Percentiles rank a stretch among this genome's conserved stretches.
phyloP scores from a whole-genome alignment of 2,888 invertebrate species.

The Brachypterus glaber region DNA sequence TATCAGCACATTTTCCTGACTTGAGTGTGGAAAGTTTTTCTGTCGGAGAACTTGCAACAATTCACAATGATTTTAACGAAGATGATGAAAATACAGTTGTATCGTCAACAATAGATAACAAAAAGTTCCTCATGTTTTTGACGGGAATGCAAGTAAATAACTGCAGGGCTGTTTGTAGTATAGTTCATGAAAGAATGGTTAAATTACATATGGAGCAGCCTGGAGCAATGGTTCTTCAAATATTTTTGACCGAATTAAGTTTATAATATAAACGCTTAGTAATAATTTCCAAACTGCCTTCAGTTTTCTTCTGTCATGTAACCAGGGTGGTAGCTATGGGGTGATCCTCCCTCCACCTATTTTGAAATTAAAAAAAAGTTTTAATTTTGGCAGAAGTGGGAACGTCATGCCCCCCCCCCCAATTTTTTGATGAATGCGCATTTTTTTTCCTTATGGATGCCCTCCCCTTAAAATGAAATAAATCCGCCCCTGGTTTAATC shows the following conservation, averaged over 20 bases:
- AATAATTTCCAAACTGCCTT: too few species aligned
- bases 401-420: too few species aligned
- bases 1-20: slow-evolving; percentile 72
- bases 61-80: slow-evolving; percentile 25
- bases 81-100: slow-evolving; percentile 39
- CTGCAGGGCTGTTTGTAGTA: slow-evolving; percentile 63
- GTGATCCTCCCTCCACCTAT: too few species aligned
- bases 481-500: too few species aligned
- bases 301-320: too few species aligned
- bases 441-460: too few species aligned
- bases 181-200: slow-evolving; percentile 62
- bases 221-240: slow-evolving; percentile 67
- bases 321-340: too few species aligned
- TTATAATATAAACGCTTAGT: too few species aligned
- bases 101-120: slow-evolving; percentile 63
- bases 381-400: too few species aligned
- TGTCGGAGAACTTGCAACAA: slow-evolving; percentile 32
- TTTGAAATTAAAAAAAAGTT: too few species aligned
- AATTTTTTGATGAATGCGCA: too few species aligned
- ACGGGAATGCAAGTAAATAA: slow-evolving; percentile 70
- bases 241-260: slow-evolving; percentile 65
- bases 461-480: too few species aligned
- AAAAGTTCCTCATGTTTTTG: slow-evolving; percentile 70
- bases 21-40: slow-evolving; percentile 55
- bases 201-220: slow-evolving; percentile 65